phyloP scores from a whole-genome alignment of 2,888 invertebrate genomes.

The Smittia aterrima region DNA sequence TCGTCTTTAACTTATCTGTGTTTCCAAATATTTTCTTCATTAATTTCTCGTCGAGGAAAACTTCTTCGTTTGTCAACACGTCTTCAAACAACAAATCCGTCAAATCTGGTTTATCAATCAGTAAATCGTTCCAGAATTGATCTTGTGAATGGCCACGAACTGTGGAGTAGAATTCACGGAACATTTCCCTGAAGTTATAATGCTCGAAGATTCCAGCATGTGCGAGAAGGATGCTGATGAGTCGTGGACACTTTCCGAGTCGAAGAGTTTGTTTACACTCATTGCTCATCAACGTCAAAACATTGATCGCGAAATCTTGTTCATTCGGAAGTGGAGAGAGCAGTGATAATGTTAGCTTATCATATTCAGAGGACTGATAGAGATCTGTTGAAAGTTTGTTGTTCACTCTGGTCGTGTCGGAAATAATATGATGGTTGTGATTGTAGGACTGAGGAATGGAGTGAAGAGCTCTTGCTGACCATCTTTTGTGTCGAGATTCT shows the following conservation, averaged over 20 bases:
- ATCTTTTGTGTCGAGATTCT: constrained; percentile 67
- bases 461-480: constrained; percentile 63
- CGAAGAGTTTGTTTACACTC: constrained; percentile 88
- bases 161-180: constrained; percentile 64
- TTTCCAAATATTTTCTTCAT: neutral
- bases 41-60: constrained; percentile 31
- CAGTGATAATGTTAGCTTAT: constrained; percentile 84
- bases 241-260: constrained; percentile 78
- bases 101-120: constrained; percentile 51
- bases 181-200: constrained; percentile 67
- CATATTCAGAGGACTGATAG: constrained; percentile 72
- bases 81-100: constrained; percentile 52
- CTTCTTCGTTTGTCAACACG: constrained; percentile 44
- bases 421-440: constrained; percentile 71
- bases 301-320: constrained; percentile 97
- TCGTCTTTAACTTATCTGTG: neutral
- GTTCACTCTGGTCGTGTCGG: constrained; percentile 63
- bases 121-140: constrained; percentile 73
- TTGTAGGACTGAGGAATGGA: constrained; percentile 75
- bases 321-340: constrained; percentile 97
- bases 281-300: constrained; percentile 91
- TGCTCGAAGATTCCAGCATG: constrained; percentile 93
- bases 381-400: constrained; percentile 67
- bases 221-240: constrained; percentile 85
- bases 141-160: constrained; percentile 65